Conservation (phyloP, 1,140 invertebrate genomes). For the Trichonephila clavata region DNA sequence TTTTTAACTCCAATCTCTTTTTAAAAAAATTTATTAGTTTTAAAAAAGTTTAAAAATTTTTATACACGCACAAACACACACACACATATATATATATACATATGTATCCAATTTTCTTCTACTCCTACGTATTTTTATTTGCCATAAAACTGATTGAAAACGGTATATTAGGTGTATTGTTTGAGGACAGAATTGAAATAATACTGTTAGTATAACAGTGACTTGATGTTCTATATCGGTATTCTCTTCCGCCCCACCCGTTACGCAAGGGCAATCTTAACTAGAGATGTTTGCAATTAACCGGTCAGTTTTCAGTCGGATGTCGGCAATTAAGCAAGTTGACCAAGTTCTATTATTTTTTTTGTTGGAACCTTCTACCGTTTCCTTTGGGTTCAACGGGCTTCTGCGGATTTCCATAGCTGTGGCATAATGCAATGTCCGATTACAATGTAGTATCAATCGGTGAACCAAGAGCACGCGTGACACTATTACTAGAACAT, state of each 20-base stretch:
- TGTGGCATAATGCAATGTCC: slow-evolving; percentile 13
- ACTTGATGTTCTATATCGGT: slow-evolving; percentile 11
- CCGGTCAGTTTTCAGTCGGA: not conserved
- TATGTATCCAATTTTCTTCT: too few relatives aligned
- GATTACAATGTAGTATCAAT: slow-evolving; percentile 43
- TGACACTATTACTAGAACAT: slow-evolving; percentile 6
- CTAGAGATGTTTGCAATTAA: slow-evolving; percentile 29
- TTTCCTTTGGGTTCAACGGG: slow-evolving; percentile 3
- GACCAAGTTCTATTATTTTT: slow-evolving; percentile 13
- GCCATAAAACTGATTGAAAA: too few relatives aligned
- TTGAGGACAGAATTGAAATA: not conserved
- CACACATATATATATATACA: too few relatives aligned
- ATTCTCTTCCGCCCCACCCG: not conserved
- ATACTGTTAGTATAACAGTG: not conserved
- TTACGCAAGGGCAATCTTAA: slow-evolving; percentile 49
- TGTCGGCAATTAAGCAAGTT: slow-evolving; percentile 30
- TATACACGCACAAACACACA: too few relatives aligned
- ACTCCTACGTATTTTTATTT: not conserved
- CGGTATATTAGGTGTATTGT: not conserved
- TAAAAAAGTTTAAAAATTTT: too few relatives aligned
- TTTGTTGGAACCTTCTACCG: not conserved
- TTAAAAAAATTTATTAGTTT: too few relatives aligned
- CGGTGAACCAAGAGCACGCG: slow-evolving; percentile 4
- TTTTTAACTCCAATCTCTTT: too few relatives aligned
- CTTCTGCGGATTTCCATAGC: slow-evolving; percentile 28